Evolutionary conservation across 2,888 invertebrate genomes (phyloP).

Genomic region (Argyresthia albistria): DNA sequence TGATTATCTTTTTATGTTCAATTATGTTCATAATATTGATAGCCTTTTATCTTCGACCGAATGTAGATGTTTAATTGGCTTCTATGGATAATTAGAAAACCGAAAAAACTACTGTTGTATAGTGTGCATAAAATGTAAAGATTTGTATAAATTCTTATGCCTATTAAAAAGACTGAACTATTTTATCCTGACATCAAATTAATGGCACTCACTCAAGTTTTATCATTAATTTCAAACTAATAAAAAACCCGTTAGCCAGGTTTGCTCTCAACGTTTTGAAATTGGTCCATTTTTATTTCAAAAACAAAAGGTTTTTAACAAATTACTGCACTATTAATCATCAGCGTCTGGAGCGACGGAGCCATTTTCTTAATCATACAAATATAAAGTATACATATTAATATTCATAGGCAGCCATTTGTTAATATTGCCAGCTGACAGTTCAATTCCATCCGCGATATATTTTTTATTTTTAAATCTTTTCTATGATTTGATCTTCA

Average conservation of each 20-base stretch:
- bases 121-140: too few species aligned
- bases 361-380: conserved; percentile 24
- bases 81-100: too few species aligned
- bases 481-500: neutral
- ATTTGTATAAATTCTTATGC: too few species aligned
- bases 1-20: neutral
- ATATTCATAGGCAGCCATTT: conserved; percentile 64
- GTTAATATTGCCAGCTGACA: conserved; percentile 60
- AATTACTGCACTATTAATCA: conserved; percentile 7
- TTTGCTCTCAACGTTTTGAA: neutral
- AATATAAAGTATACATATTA: conserved; percentile 47
- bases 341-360: conserved; percentile 3
- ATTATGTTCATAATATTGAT: neutral
- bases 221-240: too few species aligned
- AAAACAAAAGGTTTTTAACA: conserved; percentile 1
- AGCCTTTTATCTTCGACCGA: too few species aligned
- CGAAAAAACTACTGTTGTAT: too few species aligned
- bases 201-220: too few species aligned
- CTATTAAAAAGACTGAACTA: too few species aligned
- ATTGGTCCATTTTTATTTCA: neutral
- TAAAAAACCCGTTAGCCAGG: too few species aligned
- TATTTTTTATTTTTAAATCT: neutral
- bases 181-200: too few species aligned
- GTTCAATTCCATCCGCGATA: conserved; percentile 55
- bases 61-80: too few species aligned